phyloP scores from a whole-genome alignment of 1,140 invertebrate genomes.

The Caenorhabditis briggsae region DNA sequence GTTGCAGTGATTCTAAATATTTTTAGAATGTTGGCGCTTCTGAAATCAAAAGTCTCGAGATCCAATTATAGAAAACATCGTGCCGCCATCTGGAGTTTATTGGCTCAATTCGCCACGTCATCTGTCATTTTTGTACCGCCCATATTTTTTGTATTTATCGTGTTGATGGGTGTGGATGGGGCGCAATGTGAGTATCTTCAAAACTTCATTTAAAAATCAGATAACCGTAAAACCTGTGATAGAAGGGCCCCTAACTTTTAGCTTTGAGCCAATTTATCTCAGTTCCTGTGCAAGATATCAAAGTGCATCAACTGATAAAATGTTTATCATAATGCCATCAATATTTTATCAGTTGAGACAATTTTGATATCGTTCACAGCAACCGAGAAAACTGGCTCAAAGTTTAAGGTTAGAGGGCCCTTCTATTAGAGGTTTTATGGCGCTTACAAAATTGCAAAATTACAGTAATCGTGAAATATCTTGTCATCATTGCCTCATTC shows the following conservation, averaged over 20 bases:
- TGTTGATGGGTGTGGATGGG: not conserved
- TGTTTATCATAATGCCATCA: too few species aligned
- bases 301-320: too few species aligned
- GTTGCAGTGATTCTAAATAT: not conserved
- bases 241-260: too few species aligned
- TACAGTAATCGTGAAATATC: not conserved
- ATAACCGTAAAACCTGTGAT: too few species aligned
- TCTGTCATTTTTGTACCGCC: slow-evolving; percentile 7
- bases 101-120: slow-evolving; percentile 9
- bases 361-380: too few species aligned
- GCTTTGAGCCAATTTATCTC: too few species aligned
- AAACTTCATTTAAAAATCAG: not conserved
- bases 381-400: too few species aligned
- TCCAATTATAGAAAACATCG: slow-evolving; percentile 6
- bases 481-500: not conserved
- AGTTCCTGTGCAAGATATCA: too few species aligned
- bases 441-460: not conserved
- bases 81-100: not conserved
- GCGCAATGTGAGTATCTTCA: not conserved
- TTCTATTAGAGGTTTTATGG: too few species aligned
- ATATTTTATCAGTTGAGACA: too few species aligned
- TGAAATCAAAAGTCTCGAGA: not conserved
- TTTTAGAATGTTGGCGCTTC: not conserved
- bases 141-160: not conserved
- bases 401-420: too few species aligned